Evolutionary conservation across 2,113 vertebrate species (phyloP), one percentile per base, ranked within the genome.

Genomic region (Scolopax mira): DNA sequence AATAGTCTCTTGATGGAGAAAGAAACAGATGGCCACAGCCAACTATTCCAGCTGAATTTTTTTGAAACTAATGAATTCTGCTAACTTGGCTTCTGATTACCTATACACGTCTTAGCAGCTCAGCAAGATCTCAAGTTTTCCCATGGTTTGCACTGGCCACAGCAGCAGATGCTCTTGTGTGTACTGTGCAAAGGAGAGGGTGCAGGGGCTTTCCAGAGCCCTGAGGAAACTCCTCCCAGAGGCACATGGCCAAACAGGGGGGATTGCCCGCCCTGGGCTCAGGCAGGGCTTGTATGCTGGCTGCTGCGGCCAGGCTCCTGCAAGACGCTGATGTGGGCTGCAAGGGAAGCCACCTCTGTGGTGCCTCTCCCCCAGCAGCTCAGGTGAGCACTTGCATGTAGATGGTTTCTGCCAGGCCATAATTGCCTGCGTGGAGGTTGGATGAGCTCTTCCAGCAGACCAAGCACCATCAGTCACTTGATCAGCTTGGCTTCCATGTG

Each of bases 341-440:
- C 41, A 17, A 31, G 46, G 46, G 51, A 78, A 77, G 30, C 9
- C 67, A 41, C 39, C 6, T 65, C 67, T 57, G 21, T 18, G 1
- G 25, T 0, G 0, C 62, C 23, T 77, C 49, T 88, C 4, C 13
- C 28, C 37, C 25, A 37, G 22, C 66, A 69, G 39, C 30, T 62
- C 52, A 51, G 28, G 48, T 0, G 0, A 79, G 49, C 23, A 2
- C 33, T 81, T 64, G 42, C 16, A 7, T 0, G 3, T 54, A 22
- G 78, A 15, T 1, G 1, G 49, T 39, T 75, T 89, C 51, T 91
- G 18, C 57, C 15, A 13, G 71, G 37, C 31, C 19, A 4, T 33
- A 46, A 87, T 22, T 91, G 51, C 37, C 48, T 18, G 12, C 17
- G 1, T 42, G 2, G 2, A 58, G 60, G 60, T 46, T 80, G 64